Conservation (phyloP, 2,113 vertebrate genomes). For the Ciconia boyciana region DNA sequence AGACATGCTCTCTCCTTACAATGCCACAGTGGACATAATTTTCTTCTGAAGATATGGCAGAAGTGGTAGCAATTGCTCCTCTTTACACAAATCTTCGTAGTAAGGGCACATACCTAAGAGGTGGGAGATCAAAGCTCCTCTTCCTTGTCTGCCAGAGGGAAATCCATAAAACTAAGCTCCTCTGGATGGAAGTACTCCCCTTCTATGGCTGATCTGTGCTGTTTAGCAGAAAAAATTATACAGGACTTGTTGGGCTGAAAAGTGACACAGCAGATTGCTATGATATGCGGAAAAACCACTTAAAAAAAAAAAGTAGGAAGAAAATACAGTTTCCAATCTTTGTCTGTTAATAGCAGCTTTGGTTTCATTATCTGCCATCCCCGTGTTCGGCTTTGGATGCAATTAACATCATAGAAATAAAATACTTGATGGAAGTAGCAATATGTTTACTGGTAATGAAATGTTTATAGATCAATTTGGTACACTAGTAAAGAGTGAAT, state of each 20-base stretch:
- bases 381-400: not conserved
- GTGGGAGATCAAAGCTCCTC: not conserved
- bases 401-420: conserved; percentile 37
- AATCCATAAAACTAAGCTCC: not conserved
- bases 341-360: not conserved
- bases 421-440: conserved; percentile 20
- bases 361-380: conserved; percentile 9
- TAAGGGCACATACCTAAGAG: not conserved
- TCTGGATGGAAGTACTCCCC: not conserved
- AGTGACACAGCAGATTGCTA: not conserved
- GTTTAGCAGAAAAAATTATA: not conserved
- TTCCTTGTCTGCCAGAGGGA: not conserved
- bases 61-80: not conserved
- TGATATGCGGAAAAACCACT: not conserved
- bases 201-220: not conserved
- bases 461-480: conserved; percentile 66
- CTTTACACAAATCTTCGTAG: not conserved
- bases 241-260: not conserved
- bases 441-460: conserved; percentile 55
- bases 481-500: conserved; percentile 27
- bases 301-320: not conserved
- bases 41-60: not conserved
- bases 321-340: not conserved
- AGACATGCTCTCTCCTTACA: not conserved
- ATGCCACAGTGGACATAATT: rapidly evolving